Evolutionary conservation across 1,140 invertebrate genomes (phyloP), one percentile per base, ranked within the genome.

Genomic region (Penaeus chinensis): DNA sequence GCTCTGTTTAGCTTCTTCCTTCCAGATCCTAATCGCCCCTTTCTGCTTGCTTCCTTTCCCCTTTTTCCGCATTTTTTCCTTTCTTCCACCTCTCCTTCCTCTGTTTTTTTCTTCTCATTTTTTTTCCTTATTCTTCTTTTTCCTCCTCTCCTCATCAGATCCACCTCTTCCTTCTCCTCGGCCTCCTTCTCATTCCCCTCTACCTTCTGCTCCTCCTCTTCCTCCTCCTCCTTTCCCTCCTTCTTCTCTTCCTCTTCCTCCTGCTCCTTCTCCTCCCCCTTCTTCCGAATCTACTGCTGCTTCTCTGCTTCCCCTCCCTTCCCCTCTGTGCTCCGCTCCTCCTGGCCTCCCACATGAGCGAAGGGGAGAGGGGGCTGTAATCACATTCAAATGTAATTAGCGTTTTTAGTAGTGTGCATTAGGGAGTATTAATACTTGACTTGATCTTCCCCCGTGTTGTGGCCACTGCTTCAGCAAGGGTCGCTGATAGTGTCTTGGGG

Each of bases 341-440:
- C 74, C n/a, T 77, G 3, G 19, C 47, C 74, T 77, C 74, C 74
- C 74, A 69, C 37, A 54, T 24, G 20, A 66, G 71, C 63, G 82
- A 82, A 24, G 22, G 27, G 10, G 82, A 42, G 19, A 47, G 65
- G n/a, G 65, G 63, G 54, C 61, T 66, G 65, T 83, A 83, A 83
- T 83, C 82, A 71, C 82, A 83, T 83, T 83, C 82, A 83, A 66
- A 83, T 83, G 66, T 83, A 83, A 83, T 83, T 83, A 83, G 82
- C 63, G 82, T 83, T 83, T 83, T 83, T 83, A 83, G 32, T 62
- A 54, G 32, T 37, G 16, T 69, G 66, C 82, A 83, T 83, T 83
- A 83, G 65, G 42, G 66, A 66, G 65, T 83, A 83, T 83, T 83
- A 83, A 83, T 69, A 63, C 82, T 66, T 69, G 63, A 83, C 63